Evolutionary conservation across 2,113 vertebrate species (phyloP).

Genomic region (Pollimyrus isidori): DNA sequence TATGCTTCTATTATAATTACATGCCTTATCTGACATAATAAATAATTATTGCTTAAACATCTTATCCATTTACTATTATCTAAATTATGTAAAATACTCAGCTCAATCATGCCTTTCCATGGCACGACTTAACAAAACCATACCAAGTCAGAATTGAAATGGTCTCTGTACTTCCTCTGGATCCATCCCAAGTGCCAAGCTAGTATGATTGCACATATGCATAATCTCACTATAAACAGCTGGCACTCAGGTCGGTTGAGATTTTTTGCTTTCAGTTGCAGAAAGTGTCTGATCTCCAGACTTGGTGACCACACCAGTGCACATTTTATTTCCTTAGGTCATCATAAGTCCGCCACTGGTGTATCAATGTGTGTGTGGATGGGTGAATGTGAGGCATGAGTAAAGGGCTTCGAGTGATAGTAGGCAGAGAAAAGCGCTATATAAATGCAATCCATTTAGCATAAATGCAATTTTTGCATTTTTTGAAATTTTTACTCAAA

Average conservation of each 20-base stretch:
- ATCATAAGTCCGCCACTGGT: not conserved
- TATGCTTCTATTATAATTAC: not conserved
- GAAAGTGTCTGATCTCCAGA: not conserved
- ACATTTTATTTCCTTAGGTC: not conserved
- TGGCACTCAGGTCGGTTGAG: not conserved
- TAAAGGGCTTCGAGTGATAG: no score
- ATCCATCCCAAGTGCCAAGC: not conserved
- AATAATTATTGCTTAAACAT: not conserved
- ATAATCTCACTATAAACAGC: not conserved
- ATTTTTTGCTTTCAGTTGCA: not conserved
- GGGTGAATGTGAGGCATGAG: no score
- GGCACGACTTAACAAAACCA: not conserved
- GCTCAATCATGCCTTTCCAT: not conserved
- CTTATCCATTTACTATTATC: not conserved
- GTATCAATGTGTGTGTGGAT: no score
- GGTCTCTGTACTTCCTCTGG: not conserved
- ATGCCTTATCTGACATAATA: not conserved
- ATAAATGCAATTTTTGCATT: not conserved
- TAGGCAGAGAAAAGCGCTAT: no score
- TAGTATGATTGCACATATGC: not conserved
- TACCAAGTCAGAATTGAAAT: not conserved
- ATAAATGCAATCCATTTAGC: no score
- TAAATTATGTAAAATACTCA: not conserved
- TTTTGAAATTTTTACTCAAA: not conserved
- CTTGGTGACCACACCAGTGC: not conserved